Conservation (phyloP, 2,797 vertebrate genomes). For the Paedocypris micromegethes region DNA sequence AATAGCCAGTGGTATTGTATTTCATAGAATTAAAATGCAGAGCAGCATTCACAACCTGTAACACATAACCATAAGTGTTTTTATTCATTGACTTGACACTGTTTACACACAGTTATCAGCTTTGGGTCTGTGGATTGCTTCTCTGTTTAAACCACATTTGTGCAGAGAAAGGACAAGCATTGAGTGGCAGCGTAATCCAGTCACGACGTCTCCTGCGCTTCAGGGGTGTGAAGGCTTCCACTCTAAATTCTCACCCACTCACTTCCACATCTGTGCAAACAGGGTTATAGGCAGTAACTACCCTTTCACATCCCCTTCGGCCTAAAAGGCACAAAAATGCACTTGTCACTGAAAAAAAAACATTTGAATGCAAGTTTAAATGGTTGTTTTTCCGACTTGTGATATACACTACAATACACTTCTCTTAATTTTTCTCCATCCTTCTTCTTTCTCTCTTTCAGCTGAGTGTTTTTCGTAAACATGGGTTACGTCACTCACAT, state of each 20-base stretch:
- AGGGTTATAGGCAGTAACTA: conserved; percentile 15
- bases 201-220: conserved; percentile 30
- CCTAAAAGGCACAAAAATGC: too few species aligned
- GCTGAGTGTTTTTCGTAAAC: conserved; percentile 19
- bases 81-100: too few species aligned
- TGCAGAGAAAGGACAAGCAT: conserved; percentile 11
- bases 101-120: neutral
- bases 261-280: conserved; percentile 1
- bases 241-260: conserved; percentile 17
- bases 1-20: too few species aligned
- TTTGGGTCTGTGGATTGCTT: conserved; percentile 10
- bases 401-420: neutral
- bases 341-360: too few species aligned
- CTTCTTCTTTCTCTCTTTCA: conserved; percentile 13
- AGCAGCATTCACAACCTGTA: too few species aligned
- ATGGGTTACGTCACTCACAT: conserved; percentile 18
- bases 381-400: too few species aligned
- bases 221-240: conserved; percentile 27
- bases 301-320: conserved; percentile 2
- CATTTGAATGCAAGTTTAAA: too few species aligned
- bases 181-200: conserved; percentile 11
- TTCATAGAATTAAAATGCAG: too few species aligned
- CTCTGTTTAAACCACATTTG: conserved; percentile 21
- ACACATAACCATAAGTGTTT: too few species aligned
- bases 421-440: conserved; percentile 3